Evolutionary conservation across 2,888 invertebrate species (phyloP).

Genomic region (Caenorhabditis sinica): DNA sequence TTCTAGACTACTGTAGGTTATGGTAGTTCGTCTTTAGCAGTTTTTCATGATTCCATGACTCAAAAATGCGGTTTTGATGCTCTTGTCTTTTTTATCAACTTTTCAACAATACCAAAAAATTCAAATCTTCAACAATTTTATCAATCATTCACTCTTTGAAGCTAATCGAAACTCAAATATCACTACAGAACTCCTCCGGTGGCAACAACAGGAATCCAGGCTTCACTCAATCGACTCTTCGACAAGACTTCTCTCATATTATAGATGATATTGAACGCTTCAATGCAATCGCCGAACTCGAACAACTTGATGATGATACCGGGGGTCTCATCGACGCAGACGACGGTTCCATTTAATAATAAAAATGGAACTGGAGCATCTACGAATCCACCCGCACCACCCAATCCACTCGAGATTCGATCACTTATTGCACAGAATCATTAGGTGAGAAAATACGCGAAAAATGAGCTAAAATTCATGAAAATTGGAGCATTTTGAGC

Average conservation of each 20-base stretch:
- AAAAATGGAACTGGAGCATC: slow-evolving; percentile 3
- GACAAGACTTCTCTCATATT: slow-evolving; percentile 30
- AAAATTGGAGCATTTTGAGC: too few species aligned
- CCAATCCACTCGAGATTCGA: slow-evolving; percentile 54
- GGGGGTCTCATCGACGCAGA: not conserved
- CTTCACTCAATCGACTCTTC: slow-evolving; percentile 1
- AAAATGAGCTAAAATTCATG: not conserved
- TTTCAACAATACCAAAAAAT: too few species aligned
- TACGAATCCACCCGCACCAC: not conserved
- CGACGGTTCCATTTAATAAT: slow-evolving; percentile 34
- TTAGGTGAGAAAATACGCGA: not conserved
- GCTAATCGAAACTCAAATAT: not conserved
- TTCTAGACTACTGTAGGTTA: too few species aligned
- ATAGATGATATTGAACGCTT: slow-evolving; percentile 61
- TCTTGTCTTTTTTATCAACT: too few species aligned
- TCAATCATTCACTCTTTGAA: too few species aligned
- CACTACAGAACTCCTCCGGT: slow-evolving; percentile 8
- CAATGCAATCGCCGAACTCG: slow-evolving; percentile 56
- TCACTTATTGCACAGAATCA: slow-evolving; percentile 60
- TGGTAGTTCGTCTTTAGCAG: too few species aligned
- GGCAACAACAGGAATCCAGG: not conserved
- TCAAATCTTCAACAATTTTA: too few species aligned
- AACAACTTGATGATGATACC: slow-evolving; percentile 57
- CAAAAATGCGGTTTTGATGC: too few species aligned
- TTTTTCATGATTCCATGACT: too few species aligned